phyloP scores from a whole-genome alignment of 2,113 vertebrate species.

The Rostratula benghalensis region DNA sequence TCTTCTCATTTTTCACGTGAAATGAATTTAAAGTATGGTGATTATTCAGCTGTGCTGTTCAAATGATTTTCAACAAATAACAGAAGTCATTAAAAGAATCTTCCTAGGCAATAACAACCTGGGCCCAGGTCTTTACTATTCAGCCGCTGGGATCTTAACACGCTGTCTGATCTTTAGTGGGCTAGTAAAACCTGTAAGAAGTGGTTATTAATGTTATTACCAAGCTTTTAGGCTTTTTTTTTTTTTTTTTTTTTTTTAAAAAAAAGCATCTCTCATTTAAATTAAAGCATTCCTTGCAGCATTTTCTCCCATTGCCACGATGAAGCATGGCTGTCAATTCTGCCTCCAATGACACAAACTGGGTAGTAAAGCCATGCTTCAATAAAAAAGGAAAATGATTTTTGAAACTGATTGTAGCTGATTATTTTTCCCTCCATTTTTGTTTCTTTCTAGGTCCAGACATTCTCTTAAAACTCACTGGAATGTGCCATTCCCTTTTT shows the following conservation, averaged over 20 bases:
- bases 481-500: background rate
- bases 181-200: constrained; percentile 44
- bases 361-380: constrained; percentile 35
- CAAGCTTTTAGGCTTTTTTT: constrained; percentile 27
- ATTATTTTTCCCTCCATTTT: constrained; percentile 7
- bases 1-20: constrained; percentile 37
- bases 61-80: constrained; percentile 70
- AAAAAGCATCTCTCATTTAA: constrained; percentile 59
- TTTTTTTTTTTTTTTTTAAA: background rate
- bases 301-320: constrained; percentile 23
- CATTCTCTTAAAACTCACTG: constrained; percentile 4
- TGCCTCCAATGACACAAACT: constrained; percentile 1
- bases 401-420: background rate
- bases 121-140: background rate
- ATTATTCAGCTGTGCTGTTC: constrained; percentile 42
- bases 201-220: constrained; percentile 67
- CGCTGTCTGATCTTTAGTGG: constrained; percentile 36
- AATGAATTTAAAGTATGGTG: constrained; percentile 55
- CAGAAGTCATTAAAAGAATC: constrained; percentile 59
- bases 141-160: constrained; percentile 40
- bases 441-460: constrained; percentile 13
- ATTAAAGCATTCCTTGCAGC: constrained; percentile 51
- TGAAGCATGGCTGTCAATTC: constrained; percentile 30
- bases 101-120: constrained; percentile 34
- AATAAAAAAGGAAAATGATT: constrained; percentile 39